Evolutionary conservation across 2,113 vertebrate species (phyloP).

Genomic region (Cyprinodon tularosa): DNA sequence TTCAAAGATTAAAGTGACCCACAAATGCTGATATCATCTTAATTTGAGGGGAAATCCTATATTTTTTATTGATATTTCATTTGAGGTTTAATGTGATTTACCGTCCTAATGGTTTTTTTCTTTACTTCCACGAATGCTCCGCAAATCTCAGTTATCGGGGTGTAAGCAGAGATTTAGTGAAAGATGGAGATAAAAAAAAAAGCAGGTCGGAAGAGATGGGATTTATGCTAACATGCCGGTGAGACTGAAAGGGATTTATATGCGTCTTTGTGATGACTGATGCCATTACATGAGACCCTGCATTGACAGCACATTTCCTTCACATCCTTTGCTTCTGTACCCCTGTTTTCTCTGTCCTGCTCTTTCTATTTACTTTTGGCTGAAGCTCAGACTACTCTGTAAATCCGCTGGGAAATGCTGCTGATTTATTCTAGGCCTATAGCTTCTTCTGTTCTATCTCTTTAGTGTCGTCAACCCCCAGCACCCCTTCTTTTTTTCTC

Average conservation of each 20-base stretch:
- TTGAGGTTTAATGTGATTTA: slow-evolving; percentile 8
- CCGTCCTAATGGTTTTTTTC: background rate
- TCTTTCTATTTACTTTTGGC: slow-evolving; percentile 58
- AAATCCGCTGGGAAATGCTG: slow-evolving; percentile 34
- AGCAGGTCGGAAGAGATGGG: slow-evolving; percentile 44
- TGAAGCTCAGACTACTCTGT: slow-evolving; percentile 15
- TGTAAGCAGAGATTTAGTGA: slow-evolving; percentile 23
- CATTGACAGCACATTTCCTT: slow-evolving; percentile 11
- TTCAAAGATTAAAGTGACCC: slow-evolving; percentile 9
- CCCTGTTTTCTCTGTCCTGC: slow-evolving; percentile 11
- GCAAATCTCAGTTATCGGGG: slow-evolving; percentile 30
- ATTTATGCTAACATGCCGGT: slow-evolving; percentile 53
- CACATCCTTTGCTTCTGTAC: slow-evolving; percentile 8
- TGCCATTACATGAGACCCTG: slow-evolving; percentile 42
- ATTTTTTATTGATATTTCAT: slow-evolving; percentile 12
- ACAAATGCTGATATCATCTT: background rate
- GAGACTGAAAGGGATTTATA: slow-evolving; percentile 42
- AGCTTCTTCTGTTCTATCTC: slow-evolving; percentile 32
- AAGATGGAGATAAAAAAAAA: slow-evolving; percentile 9
- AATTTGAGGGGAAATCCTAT: slow-evolving; percentile 6
- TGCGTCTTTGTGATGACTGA: slow-evolving; percentile 48
- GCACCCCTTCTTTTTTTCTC: slow-evolving; percentile 4
- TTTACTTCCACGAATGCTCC: background rate
- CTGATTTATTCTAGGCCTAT: slow-evolving; percentile 49
- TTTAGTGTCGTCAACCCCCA: slow-evolving; percentile 17